Evolutionary conservation across 2,888 invertebrate genomes (phyloP).

Genomic region (Athetis lepigone): DNA sequence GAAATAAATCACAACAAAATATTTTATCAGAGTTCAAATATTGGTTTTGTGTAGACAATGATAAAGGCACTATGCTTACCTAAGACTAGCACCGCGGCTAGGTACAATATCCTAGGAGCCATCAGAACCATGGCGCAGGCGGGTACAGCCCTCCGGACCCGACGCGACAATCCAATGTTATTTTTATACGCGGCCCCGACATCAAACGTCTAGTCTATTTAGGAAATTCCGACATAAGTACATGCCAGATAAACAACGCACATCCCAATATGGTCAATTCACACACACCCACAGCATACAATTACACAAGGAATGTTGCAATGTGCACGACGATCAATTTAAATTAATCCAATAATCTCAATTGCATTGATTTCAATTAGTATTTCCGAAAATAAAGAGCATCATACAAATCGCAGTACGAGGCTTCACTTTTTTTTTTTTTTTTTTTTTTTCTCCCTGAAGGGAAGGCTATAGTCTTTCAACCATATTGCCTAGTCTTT

Average conservation of each 20-base stretch:
- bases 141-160: conserved; percentile 78
- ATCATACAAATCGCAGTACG: conserved; percentile 52
- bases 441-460: no score
- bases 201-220: conserved; percentile 88
- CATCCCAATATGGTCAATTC: conserved; percentile 69
- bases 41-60: conserved; percentile 27
- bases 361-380: conserved; percentile 71
- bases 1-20: conserved; percentile 3
- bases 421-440: conserved; percentile 63
- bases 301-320: conserved; percentile 42
- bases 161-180: conserved; percentile 85
- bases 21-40: conserved; percentile 42
- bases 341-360: conserved; percentile 61
- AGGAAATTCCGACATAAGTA: conserved; percentile 85
- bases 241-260: conserved; percentile 86
- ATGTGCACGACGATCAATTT: conserved; percentile 52
- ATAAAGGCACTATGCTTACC: conserved; percentile 72
- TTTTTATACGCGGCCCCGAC: conserved; percentile 88
- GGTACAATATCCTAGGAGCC: conserved; percentile 70
- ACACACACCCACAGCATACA: conserved; percentile 63
- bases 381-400: conserved; percentile 71
- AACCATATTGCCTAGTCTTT: no score
- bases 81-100: conserved; percentile 72
- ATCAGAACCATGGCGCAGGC: conserved; percentile 76
- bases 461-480: no score